A percentile compares a stretch with the other conserved stretches of the same genome.
Conservation (phyloP, 2,888 invertebrate species). For the Trachelus tabidus region DNA sequence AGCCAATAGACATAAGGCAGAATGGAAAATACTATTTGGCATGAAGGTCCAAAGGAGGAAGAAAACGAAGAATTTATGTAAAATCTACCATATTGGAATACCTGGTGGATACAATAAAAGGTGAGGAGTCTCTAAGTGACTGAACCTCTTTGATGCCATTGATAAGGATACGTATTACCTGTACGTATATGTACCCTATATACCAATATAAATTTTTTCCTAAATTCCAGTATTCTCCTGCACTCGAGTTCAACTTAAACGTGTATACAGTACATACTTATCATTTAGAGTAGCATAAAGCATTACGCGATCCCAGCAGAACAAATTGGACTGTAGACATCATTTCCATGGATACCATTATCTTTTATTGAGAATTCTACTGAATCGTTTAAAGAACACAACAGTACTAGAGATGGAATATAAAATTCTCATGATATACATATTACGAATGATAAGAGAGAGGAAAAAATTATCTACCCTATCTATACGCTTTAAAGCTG, state of each 20-base stretch:
- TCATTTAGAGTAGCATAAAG: not conserved
- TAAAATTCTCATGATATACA: no score
- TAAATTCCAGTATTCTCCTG: not conserved
- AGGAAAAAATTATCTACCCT: not conserved
- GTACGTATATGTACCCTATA: not conserved
- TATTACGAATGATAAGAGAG: no score
- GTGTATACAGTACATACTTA: not conserved
- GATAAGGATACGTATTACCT: not conserved
- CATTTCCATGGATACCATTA: conserved; percentile 3
- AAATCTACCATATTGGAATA: not conserved
- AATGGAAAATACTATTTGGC: not conserved
- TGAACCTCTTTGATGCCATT: not conserved
- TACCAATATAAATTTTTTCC: not conserved
- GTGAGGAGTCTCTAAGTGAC: not conserved
- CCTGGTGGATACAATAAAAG: not conserved
- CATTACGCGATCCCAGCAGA: not conserved
- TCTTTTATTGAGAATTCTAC: not conserved
- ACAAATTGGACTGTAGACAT: not conserved
- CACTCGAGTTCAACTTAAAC: not conserved
- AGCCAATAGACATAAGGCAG: not conserved
- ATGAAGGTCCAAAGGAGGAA: not conserved
- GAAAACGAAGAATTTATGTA: not conserved
- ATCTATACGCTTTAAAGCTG: not conserved
- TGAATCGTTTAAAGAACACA: not conserved
- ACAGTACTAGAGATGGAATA: not conserved